A percentile compares a stretch with the other conserved stretches of the same genome.
Evolutionary conservation across 2,113 vertebrate species (phyloP).

Genomic region (Tetrax tetrax): DNA sequence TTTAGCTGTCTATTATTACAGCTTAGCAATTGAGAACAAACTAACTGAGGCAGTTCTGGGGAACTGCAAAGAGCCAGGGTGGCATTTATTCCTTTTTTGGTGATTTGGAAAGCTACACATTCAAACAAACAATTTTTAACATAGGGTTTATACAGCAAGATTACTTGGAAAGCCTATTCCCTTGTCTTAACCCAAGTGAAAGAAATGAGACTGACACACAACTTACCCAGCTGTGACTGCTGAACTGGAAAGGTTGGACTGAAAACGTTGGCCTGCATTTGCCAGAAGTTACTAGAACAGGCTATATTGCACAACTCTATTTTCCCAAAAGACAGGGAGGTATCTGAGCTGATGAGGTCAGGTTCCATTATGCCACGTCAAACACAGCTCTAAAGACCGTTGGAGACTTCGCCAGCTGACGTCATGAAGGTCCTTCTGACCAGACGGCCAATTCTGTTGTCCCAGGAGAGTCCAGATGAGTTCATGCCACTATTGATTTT

Average conservation of each 20-base stretch:
- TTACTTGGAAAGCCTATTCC: neutral
- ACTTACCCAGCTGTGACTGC: neutral
- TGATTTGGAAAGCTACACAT: neutral
- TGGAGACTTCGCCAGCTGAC: neutral
- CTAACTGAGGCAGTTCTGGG: neutral
- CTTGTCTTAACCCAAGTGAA: neutral
- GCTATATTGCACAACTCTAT: neutral
- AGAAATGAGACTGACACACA: neutral
- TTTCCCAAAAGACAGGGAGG: neutral
- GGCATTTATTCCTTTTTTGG: neutral
- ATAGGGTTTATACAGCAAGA: neutral
- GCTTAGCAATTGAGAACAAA: neutral
- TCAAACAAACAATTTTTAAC: neutral
- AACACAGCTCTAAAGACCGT: neutral
- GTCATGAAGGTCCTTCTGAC: conserved; percentile 30
- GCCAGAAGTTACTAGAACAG: neutral
- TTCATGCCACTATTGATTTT: neutral
- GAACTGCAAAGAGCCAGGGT: neutral
- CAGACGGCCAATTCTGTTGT: neutral
- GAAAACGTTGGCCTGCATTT: neutral
- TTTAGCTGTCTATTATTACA: neutral
- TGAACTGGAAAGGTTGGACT: neutral
- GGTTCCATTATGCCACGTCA: neutral
- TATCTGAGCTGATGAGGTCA: conserved; percentile 7
- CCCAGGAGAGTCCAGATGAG: neutral